A percentile compares a stretch with the other conserved stretches of the same genome.
phyloP scores from a whole-genome alignment of 2,888 invertebrate genomes.

The Eremobia ochroleuca region DNA sequence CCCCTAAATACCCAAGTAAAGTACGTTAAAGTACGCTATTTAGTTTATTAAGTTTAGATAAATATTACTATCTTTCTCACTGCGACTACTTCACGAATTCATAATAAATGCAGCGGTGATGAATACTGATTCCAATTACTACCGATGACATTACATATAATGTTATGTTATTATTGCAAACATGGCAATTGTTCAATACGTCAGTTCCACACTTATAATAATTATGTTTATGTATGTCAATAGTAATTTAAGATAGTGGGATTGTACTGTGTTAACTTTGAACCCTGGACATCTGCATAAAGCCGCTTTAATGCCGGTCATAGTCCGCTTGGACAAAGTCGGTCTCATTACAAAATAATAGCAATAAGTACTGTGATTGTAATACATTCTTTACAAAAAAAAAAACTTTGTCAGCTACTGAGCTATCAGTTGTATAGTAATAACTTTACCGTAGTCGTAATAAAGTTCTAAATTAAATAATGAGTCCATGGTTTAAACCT shows the following conservation, averaged over 20 bases:
- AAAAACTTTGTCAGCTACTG: no score
- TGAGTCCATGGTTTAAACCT: no score
- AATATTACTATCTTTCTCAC: background rate
- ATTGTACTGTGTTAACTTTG: background rate
- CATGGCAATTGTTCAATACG: background rate
- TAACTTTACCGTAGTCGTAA: no score
- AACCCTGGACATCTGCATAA: background rate
- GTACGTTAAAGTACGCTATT: background rate
- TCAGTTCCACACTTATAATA: slow-evolving; percentile 1
- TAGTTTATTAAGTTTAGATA: background rate
- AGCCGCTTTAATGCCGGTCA: background rate
- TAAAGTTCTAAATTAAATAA: no score
- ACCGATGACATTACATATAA: slow-evolving; percentile 1
- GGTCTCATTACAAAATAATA: background rate
- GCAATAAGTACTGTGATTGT: background rate
- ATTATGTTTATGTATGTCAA: slow-evolving; percentile 1
- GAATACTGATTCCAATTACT: slow-evolving; percentile 9
- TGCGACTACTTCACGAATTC: background rate
- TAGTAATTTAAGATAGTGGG: slow-evolving; percentile 6
- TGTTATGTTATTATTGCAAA: background rate
- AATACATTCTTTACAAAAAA: no score
- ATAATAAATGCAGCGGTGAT: background rate
- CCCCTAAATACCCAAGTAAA: background rate
- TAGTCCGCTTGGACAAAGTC: background rate
- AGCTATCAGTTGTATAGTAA: no score